Percentiles rank a stretch among this genome's conserved stretches.
Evolutionary conservation across 2,797 vertebrate genomes (phyloP).

Genomic region (Sarcophilus harrisii): DNA sequence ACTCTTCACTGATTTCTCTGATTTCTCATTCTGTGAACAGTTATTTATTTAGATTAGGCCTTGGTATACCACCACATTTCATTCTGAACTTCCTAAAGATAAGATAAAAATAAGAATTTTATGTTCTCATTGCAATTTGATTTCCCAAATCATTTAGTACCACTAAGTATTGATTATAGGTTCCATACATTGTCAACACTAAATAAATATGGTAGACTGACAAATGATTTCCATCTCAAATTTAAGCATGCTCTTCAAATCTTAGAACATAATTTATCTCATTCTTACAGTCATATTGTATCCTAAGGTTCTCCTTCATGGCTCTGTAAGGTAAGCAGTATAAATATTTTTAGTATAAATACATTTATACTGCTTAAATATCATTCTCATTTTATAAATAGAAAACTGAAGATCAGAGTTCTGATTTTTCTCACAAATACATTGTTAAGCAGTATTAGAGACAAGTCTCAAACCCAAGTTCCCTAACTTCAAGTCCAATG

Average conservation of each 20-base stretch:
- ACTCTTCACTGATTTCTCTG: constrained; percentile 15
- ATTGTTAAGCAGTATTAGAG: not conserved
- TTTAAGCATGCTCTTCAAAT: constrained; percentile 4
- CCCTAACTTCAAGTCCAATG: not conserved
- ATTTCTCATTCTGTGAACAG: constrained; percentile 35
- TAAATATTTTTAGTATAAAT: no score
- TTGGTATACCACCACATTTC: not conserved
- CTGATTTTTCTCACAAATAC: not conserved
- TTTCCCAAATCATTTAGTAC: not conserved
- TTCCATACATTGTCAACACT: not conserved
- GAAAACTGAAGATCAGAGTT: not conserved
- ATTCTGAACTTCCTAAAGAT: not conserved
- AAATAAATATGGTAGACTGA: constrained; percentile 27
- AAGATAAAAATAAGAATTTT: not conserved
- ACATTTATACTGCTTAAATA: no score
- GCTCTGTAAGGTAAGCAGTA: no score
- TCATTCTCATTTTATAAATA: no score
- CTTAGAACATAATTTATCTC: constrained; percentile 9
- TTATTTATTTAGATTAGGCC: constrained; percentile 3
- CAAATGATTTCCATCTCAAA: constrained; percentile 26
- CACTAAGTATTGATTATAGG: not conserved
- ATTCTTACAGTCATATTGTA: not conserved
- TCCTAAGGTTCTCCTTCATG: not conserved
- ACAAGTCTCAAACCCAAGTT: not conserved
- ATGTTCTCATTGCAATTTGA: not conserved